Evolutionary conservation across 2,797 vertebrate genomes (phyloP), one percentile per base, ranked within the genome.

Genomic region (Muscicapa striata): DNA sequence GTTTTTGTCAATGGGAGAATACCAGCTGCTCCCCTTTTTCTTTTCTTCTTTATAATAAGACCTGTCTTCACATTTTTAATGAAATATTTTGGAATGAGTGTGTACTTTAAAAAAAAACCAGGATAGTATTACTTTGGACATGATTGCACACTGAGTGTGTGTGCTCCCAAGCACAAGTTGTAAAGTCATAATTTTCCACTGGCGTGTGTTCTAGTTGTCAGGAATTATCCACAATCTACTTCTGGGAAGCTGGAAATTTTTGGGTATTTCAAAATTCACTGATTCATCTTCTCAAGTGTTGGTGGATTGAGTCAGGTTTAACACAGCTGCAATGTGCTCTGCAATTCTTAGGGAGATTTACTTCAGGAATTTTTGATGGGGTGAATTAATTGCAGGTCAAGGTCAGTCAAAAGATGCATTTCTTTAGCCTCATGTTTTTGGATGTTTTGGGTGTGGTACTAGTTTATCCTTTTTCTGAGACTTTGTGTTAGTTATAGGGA

Each of bases 381-480:
- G 5, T 63, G 29, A 81, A 49, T 52, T 40, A 0, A 16, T 59
- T 81, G 66, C 24, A 24, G 59, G 72, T 76, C 64, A 73, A 55
- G 75, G 52, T 51, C 79, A 69, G 20, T 24, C 20, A 17, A 17
- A 77, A 61, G 29, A 18, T 80, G 27, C 16, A 6, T 51, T 89
- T 73, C 23, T 67, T 40, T 1, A 54, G 11, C 36, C 26, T 14
- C 2, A 26, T 45, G 8, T 4, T 72, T 78, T n/a, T 29, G 41
- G 34, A 11, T n/a, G 15, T 40, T 81, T 62, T 3, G 4, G 13
- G 1, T 45, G 15, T 8, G 24, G 3, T 27, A 5, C 9, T 19
- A 2, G 10, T 77, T 62, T 36, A 3, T 57, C 5, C 0, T 0
- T 72, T 62, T 83, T 64, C 30, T 43, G 40, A 23, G 48, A 30